These are phyloP conservation scores for Rostratula benghalensis DNA, from an alignment of 2,113 vertebrate genomes.

Conservation along the genomic window DNA sequence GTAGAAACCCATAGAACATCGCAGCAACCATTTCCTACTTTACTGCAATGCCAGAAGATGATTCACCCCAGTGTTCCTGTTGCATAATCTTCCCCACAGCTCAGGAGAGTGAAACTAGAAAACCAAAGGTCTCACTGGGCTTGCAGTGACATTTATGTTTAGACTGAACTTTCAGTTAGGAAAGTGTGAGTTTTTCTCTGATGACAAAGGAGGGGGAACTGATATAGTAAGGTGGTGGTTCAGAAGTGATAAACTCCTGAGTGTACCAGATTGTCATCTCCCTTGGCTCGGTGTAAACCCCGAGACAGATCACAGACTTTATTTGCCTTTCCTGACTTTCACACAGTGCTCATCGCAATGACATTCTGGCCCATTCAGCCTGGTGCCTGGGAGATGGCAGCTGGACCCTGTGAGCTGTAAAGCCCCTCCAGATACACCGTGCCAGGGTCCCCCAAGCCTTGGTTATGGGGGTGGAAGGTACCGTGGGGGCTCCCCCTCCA, in stretches of 20 bases:
- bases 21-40: slow-evolving; percentile 56
- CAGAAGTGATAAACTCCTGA: slow-evolving; percentile 20
- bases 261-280: background rate
- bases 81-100: slow-evolving; percentile 63
- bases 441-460: background rate
- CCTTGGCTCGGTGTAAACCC: background rate
- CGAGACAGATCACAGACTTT: background rate
- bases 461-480: background rate
- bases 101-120: slow-evolving; percentile 57
- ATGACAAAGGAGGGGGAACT: slow-evolving; percentile 30
- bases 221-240: slow-evolving; percentile 36
- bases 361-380: background rate
- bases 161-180: slow-evolving; percentile 65
- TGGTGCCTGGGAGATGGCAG: background rate
- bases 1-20: background rate
- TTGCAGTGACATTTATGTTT: slow-evolving; percentile 66
- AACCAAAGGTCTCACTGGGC: slow-evolving; percentile 55
- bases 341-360: background rate
- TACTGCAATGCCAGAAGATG: slow-evolving; percentile 48
- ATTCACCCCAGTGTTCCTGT: slow-evolving; percentile 66
- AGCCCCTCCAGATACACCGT: background rate
- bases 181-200: slow-evolving; percentile 63
- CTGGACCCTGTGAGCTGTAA: background rate
- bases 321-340: background rate
- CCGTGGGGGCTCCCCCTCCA: accelerated